Percentiles rank a stretch among this genome's conserved stretches.
Evolutionary conservation across 2,797 vertebrate genomes (phyloP).

Genomic region (Sebastolobus altivelis): DNA sequence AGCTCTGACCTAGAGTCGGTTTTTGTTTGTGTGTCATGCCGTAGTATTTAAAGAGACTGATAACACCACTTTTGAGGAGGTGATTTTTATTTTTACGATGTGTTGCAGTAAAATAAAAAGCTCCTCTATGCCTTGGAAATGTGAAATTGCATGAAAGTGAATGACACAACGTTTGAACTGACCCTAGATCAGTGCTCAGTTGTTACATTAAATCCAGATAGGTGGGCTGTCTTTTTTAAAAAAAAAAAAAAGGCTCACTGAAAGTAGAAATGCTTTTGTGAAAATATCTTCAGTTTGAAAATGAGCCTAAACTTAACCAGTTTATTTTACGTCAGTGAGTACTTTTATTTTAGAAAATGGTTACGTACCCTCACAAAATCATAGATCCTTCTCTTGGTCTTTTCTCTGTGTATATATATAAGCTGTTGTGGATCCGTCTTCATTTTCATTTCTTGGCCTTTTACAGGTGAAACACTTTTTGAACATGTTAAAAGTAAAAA

Average conservation of each 20-base stretch:
- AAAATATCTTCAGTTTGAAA: slow-evolving; percentile 41
- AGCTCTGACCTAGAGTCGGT: slow-evolving; percentile 45
- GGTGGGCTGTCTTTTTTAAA: slow-evolving; percentile 22
- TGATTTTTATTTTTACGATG: slow-evolving; percentile 21
- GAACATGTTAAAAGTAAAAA: slow-evolving; percentile 65
- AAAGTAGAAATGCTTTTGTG: slow-evolving; percentile 39
- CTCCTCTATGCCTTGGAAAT: slow-evolving; percentile 21
- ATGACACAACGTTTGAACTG: slow-evolving; percentile 25
- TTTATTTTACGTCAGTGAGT: slow-evolving; percentile 59
- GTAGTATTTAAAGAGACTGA: slow-evolving; percentile 50
- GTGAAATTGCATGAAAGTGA: slow-evolving; percentile 46
- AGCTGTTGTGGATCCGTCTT: slow-evolving; percentile 76
- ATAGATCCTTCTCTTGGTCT: slow-evolving; percentile 59
- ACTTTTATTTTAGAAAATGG: slow-evolving; percentile 52
- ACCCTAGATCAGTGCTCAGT: slow-evolving; percentile 37
- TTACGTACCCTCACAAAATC: slow-evolving; percentile 39
- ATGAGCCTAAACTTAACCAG: slow-evolving; percentile 44
- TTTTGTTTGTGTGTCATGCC: slow-evolving; percentile 28
- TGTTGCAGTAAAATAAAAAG: not conserved
- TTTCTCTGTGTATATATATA: slow-evolving; percentile 74
- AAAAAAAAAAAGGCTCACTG: slow-evolving; percentile 12
- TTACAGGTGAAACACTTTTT: slow-evolving; percentile 77
- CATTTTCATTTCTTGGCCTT: slow-evolving; percentile 79
- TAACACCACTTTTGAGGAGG: slow-evolving; percentile 14
- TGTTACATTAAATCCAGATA: slow-evolving; percentile 43